These are phyloP conservation scores for Cotesia congregata DNA, from an alignment of 2,888 invertebrate species.

Conservation along the genomic window DNA sequence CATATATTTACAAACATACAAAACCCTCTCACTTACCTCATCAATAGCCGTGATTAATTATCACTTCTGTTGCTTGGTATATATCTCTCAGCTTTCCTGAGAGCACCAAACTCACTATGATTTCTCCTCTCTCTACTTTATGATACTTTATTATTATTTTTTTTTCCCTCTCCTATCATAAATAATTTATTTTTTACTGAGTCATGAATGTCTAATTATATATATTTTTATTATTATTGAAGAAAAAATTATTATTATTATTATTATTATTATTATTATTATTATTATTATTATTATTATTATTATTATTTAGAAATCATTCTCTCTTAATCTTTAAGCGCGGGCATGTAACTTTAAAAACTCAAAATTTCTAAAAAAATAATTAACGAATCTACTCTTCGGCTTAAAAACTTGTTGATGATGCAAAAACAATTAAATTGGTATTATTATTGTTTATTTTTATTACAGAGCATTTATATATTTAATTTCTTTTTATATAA, in stretches of 20 bases:
- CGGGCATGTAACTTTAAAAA: no score
- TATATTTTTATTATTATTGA: neutral
- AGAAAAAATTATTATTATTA: no score
- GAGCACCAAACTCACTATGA: constrained; percentile 22
- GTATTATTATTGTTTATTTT: no score
- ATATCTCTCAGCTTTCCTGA: constrained; percentile 45
- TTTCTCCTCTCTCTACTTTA: constrained; percentile 18
- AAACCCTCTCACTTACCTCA: constrained; percentile 60
- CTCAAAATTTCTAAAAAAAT: no score
- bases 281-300: neutral
- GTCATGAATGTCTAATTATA: constrained; percentile 10
- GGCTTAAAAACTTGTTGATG: no score
- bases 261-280: neutral
- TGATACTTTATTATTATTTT: neutral
- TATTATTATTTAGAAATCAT: no score
- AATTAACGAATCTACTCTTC: no score
- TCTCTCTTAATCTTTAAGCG: no score
- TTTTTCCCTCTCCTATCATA: constrained; percentile 7
- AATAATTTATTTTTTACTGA: constrained; percentile 24
- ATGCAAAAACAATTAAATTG: no score
- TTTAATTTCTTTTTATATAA: no score
- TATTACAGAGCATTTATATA: no score
- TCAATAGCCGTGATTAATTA: constrained; percentile 65
- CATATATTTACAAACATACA: constrained; percentile 28
- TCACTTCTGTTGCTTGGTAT: constrained; percentile 53